Percentiles rank a stretch among this genome's conserved stretches.
Conservation (phyloP, 2,888 invertebrate species). For the Cosmopolites sordidus region DNA sequence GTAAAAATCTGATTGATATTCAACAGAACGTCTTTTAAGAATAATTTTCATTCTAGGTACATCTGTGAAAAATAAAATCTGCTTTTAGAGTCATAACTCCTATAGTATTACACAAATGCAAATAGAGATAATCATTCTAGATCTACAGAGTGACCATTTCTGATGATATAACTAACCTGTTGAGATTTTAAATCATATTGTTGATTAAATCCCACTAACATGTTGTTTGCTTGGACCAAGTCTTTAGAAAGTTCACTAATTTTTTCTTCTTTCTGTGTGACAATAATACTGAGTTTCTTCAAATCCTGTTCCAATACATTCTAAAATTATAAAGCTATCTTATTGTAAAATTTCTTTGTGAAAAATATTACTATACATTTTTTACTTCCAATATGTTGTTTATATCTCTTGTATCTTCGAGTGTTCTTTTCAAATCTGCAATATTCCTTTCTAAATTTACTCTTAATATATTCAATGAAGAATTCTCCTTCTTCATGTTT, state of each 20-base stretch:
- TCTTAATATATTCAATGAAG: constrained; percentile 32
- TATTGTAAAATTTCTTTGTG: no score
- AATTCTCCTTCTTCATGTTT: constrained; percentile 38
- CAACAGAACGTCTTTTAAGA: no score
- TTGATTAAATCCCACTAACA: constrained; percentile 45
- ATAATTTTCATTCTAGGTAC: no score
- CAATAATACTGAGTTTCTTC: constrained; percentile 41
- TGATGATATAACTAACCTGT: no score
- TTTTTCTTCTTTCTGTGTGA: constrained; percentile 42
- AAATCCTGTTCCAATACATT: constrained; percentile 41
- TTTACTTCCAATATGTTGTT: constrained; percentile 34
- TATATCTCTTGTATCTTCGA: constrained; percentile 30
- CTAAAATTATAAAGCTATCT: constrained; percentile 28
- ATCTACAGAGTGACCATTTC: no score
- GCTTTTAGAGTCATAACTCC: no score
- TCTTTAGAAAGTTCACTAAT: constrained; percentile 45
- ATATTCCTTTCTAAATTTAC: constrained; percentile 34
- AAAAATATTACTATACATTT: constrained; percentile 32
- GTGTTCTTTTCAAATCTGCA: constrained; percentile 29
- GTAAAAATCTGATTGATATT: no score
- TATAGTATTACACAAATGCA: no score
- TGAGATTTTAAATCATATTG: constrained; percentile 42
- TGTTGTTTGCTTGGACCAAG: constrained; percentile 45
- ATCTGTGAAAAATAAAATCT: no score
- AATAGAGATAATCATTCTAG: no score